Evolutionary conservation across 2,888 invertebrate species (phyloP), one percentile per base, ranked within the genome.

Genomic region (Caenorhabditis afra): DNA sequence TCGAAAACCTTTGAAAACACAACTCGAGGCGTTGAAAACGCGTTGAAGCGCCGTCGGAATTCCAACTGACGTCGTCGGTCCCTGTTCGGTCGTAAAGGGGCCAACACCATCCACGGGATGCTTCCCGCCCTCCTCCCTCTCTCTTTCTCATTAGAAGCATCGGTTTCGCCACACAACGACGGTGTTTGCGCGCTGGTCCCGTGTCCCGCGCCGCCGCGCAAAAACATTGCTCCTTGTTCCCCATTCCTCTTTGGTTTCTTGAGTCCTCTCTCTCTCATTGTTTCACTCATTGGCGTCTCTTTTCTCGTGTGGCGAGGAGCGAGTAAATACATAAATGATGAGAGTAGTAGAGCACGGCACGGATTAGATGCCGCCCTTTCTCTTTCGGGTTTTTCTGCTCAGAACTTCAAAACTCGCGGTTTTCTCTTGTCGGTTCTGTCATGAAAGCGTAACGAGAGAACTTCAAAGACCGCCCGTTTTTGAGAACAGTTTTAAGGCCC

Each of bases 291-390:
- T n/a, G n/a, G n/a, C n/a, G 35, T 35, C 45, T 61, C 61, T 14
- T 41, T 41, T 4, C n/a, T n/a, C n/a, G n/a, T n/a, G n/a, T n/a
- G 47, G 3, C 35, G 22, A 47, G 57, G 50, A 62, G 64, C 57
- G 49, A 73, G 73, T 73, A 73, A 73, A 73, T 73, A 73, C 73
- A 73, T 64, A 64, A 73, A 73, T 73, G 73, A 73, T 73, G 73
- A 64, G 49, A n/a, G n/a, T n/a, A n/a, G n/a, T n/a, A n/a, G n/a
- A n/a, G n/a, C n/a, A n/a, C 14, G 14, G 45, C 18, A 14, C 35
- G 58, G 64, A 73, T 64, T 64, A 73, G 57, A 64, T 64, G 58
- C 58, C 64, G 44, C 64, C 45, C 35, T 35, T 57, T 47, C 20
- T 37, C 3, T 35, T 52, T 23, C 16, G 37, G 39, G 8, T 22